Base-by-base conservation (phyloP, 1,140 invertebrate genomes). In the Pemphigus obesinymphae region DNA sequence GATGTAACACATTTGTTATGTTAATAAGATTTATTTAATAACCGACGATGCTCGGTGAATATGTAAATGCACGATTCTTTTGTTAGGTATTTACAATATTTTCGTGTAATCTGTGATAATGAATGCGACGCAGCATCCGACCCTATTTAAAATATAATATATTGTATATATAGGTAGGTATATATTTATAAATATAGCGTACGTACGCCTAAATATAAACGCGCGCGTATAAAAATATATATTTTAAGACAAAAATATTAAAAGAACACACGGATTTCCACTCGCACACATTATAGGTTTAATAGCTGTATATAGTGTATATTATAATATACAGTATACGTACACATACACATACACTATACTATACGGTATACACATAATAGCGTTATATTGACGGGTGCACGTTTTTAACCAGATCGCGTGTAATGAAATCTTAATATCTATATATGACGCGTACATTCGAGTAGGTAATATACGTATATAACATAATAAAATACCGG, bases 11-110 rank as follows among this genome's bases (percentile, higher is more conserved):
- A 40, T 80, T 80, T 80, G 76, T 80, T 80, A 80, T 80, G 76
- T 58, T 80, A 80, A 80, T 80, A 80, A 80, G 76, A 80, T 80
- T 80, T 80, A 80, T 80, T 80, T 80, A 80, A 80, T 80, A 80
- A 80, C 55, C 76, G 23, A 63, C 34, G 76, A 80, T 20, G 50
- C 37, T 80, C 17, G 76, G 55, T 80, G 76, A 80, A 80, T 80
- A 80, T 80, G 76, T 80, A 80, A 80, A 80, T 80, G 76, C 76
- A 80, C 76, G 76, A 80, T 80, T 80, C 76, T 61, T 80, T 80
- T 80, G 76, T 80, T 31, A 55, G 34, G 34, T 78, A 55, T 78
- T 78, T 63, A 80, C 76, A 80, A 80, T 80, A 63, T 63, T 80
- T 63, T 80, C 76, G 76, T 80, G 76, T 80, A 80, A 80, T 80